phyloP scores from a whole-genome alignment of 64 coral and sea anemone genomes.

The Trachythela sp. region DNA sequence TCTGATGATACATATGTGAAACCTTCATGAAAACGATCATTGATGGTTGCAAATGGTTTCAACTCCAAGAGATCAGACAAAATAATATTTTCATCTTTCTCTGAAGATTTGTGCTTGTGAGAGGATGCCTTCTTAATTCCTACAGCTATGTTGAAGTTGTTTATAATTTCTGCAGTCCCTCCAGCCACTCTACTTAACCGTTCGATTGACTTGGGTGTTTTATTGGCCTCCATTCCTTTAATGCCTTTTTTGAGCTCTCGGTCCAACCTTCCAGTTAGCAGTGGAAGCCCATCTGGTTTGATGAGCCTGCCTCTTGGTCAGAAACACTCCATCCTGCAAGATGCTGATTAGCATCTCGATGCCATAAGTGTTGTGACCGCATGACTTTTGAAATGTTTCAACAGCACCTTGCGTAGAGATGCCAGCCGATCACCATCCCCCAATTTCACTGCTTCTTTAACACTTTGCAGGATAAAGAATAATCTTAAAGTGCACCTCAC shows the following conservation, averaged over 20 bases:
- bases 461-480: background rate
- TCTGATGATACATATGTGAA: background rate
- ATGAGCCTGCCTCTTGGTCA: constrained; percentile 8
- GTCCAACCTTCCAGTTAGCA: constrained; percentile 28
- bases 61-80: background rate
- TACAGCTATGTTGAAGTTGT: constrained; percentile 12
- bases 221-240: constrained; percentile 33
- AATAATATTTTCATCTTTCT: constrained; percentile 17
- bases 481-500: too few relatives aligned
- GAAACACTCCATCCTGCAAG: constrained; percentile 29
- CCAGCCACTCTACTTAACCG: constrained; percentile 8
- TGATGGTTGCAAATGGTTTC: constrained; percentile 16
- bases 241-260: constrained; percentile 18
- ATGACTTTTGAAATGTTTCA: constrained; percentile 30
- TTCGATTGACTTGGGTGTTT: constrained; percentile 34
- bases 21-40: background rate
- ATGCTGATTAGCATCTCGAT: constrained; percentile 48
- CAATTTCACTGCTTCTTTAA: constrained; percentile 39
- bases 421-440: constrained; percentile 37
- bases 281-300: too few relatives aligned
- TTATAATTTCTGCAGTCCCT: background rate
- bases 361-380: constrained; percentile 34
- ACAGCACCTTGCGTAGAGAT: constrained; percentile 15
- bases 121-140: background rate
- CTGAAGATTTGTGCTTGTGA: constrained; percentile 22